Evolutionary conservation across 2,888 invertebrate genomes (phyloP), one percentile per base, ranked within the genome.

Genomic region (Punctoribates punctum): DNA sequence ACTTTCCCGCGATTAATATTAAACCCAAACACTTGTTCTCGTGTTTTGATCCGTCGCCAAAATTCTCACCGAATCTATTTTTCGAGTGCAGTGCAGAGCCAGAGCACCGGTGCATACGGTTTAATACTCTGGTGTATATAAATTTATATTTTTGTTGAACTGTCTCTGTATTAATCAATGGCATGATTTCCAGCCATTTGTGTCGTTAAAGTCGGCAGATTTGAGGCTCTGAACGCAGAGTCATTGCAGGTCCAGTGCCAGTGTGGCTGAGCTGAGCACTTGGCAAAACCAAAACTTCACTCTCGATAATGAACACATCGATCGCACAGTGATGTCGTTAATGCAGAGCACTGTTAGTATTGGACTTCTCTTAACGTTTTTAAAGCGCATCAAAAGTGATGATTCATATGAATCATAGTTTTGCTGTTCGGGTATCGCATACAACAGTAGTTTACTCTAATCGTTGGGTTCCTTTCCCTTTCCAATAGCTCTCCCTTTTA

Each of bases 271-370:
- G n/a, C n/a, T n/a, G n/a, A 34, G 34, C 34, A 34, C 34, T 34
- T 29, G 15, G 2, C 70, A n/a, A 20, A 70, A 70, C 70, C 70
- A 70, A 34, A 70, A 42, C 70, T 70, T 42, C 70, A 70, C 70
- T 70, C 46, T 70, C 70, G 70, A 70, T 70, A 70, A 70, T 70
- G 70, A 70, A 70, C 38, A 65, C 27, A 70, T 70, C 70, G 70
- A 70, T 70, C 46, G 34, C 29, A 23, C 38, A 34, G 2, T 34
- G 17, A 65, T 65, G 70, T 20, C 20, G 34, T 42, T 15, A 70
- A 13, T 42, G 34, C 9, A 42, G 42, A 70, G 25, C 70, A 70
- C 42, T 23, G 42, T 70, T 34, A 70, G 46, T 42, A 67, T 15
- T 60, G 27, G 15, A 27, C 15, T 9, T 8, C 46, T 42, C 42